A percentile compares a stretch with the other conserved stretches of the same genome.
Evolutionary conservation across 2,888 invertebrate species (phyloP).

Genomic region (Agriopis marginaria): DNA sequence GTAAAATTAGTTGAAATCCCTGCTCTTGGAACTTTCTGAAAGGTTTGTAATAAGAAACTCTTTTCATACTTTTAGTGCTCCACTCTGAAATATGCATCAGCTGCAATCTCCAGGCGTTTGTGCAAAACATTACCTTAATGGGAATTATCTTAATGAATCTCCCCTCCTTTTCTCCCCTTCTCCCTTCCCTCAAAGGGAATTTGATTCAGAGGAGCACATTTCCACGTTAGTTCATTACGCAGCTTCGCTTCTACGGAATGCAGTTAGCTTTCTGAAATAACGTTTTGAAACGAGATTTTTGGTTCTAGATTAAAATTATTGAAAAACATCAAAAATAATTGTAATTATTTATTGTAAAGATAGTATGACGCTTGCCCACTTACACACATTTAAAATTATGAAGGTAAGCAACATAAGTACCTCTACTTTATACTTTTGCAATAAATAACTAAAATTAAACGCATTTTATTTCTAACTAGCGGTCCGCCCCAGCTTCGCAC

Average conservation of each 20-base stretch:
- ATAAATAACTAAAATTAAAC: no score
- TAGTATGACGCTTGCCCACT: no score
- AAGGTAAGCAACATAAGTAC: no score
- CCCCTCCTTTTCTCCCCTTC: background rate
- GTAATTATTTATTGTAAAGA: no score
- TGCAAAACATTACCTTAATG: slow-evolving; percentile 19
- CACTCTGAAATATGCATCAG: slow-evolving; percentile 14
- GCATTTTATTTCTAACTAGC: no score
- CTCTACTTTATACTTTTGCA: no score
- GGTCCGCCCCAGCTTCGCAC: no score
- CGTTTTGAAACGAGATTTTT: background rate
- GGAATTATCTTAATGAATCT: slow-evolving; percentile 14
- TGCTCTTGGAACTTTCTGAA: background rate
- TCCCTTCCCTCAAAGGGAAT: slow-evolving; percentile 1
- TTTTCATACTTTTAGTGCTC: no score
- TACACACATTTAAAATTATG: no score
- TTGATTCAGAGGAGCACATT: slow-evolving; percentile 5
- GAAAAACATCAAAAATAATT: no score
- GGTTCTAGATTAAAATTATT: no score
- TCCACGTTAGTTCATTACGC: slow-evolving; percentile 11
- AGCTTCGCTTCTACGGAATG: slow-evolving; percentile 7
- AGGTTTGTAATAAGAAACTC: background rate
- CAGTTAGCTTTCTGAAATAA: slow-evolving; percentile 2
- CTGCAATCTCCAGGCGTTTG: background rate
- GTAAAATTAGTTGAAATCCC: no score